Base-by-base conservation (phyloP, 2,113 vertebrate genomes). In the Silurus meridionalis region DNA sequence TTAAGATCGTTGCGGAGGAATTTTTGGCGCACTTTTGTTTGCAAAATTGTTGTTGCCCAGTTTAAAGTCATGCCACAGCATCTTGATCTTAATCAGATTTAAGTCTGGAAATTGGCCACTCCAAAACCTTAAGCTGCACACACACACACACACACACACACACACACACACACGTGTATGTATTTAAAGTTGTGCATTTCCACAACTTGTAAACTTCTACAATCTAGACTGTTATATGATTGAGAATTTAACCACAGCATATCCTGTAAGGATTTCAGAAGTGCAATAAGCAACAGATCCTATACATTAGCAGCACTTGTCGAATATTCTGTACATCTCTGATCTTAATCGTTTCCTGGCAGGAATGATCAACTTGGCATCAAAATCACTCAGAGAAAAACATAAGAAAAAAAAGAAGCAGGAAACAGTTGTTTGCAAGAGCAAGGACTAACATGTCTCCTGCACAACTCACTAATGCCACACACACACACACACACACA, bases 401-500 rank as follows among this genome's bases (percentile, higher is more conserved):
- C 28, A 37, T 37, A 81, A 82, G 46, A 64, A 80, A 50, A 37
- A 63, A 83, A 89, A 82, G 28, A 83, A 88, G 87, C 85, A 89
- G 85, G 82, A 90, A 90, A 88, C 80, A 67, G 88, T 83, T 90
- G 87, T 87, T 87, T 84, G 89, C 85, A 19, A 91, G 87, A 85
- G 60, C 57, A 88, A 61, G 74, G 83, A 83, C 80, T 58, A 90
- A 63, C 90, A 91, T 74, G 85, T 86, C 74, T 79, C 66, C 52
- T 79, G 77, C 82, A 71, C 69, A 88, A 57, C 60, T 88, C 85
- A 87, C 66, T 25, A 52, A 69, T 80, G 50, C 75, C 8, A 69
- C 66, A 21, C 21, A 80, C 72, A n/a, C 37, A 8, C 79, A 67
- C 83, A 91, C 91, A 90, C 64, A 77, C 86, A 83, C 74, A 87